Conservation (phyloP, 2,113 vertebrate genomes). For the Galbula dea region DNA sequence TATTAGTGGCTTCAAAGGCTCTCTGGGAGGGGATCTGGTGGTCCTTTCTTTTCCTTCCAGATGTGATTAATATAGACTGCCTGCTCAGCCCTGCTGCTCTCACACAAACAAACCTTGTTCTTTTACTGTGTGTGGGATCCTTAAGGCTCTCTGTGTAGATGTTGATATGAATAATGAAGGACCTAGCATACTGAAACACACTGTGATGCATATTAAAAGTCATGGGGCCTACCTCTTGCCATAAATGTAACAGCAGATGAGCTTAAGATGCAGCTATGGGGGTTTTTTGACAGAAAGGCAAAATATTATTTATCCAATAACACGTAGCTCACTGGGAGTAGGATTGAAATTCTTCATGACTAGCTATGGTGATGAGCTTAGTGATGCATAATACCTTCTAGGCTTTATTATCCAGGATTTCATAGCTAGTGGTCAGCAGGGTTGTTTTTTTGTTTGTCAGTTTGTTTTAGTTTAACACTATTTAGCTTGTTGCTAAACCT, state of each 20-base stretch:
- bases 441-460: neutral
- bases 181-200: neutral
- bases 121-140: neutral
- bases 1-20: neutral
- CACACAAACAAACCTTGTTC: rapidly evolving
- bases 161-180: neutral
- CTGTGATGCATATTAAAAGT: neutral
- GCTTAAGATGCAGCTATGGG: neutral
- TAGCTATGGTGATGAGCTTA: neutral
- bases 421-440: neutral
- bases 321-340: neutral
- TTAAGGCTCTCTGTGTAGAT: neutral
- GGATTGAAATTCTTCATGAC: neutral
- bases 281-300: neutral
- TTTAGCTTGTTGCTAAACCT: neutral
- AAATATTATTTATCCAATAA: neutral
- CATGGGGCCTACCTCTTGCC: neutral
- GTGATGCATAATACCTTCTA: neutral
- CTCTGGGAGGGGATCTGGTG: rapidly evolving
- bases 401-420: neutral
- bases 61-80: neutral
- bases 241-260: neutral
- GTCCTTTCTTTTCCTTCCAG: neutral
- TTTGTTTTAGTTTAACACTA: neutral
- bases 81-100: neutral